Conservation (phyloP, 2,113 vertebrate genomes). For the Gallinago media region DNA sequence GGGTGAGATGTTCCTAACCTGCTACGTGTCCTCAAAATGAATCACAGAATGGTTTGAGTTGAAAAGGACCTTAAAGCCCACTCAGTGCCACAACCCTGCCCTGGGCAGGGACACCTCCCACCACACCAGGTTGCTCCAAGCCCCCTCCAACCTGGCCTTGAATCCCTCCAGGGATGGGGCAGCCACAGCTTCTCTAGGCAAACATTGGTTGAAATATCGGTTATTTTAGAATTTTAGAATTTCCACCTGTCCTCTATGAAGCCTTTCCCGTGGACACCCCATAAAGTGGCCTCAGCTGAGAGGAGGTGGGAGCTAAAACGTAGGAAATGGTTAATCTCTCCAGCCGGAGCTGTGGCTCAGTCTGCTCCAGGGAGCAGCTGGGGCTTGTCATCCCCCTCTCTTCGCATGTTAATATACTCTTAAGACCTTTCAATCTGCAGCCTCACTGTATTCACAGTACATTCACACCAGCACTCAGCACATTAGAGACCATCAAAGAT, state of each 20-base stretch:
- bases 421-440: background rate
- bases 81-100: background rate
- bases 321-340: background rate
- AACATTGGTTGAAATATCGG: background rate
- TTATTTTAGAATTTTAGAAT: background rate
- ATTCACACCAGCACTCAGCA: conserved; percentile 1
- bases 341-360: background rate
- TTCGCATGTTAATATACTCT: background rate
- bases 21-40: background rate
- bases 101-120: background rate
- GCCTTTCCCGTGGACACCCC: background rate
- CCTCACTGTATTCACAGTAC: background rate
- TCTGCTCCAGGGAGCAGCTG: conserved; percentile 37
- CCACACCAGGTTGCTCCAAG: background rate
- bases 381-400: background rate
- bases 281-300: background rate
- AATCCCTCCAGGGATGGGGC: background rate
- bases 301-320: background rate
- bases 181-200: background rate
- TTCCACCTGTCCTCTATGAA: background rate
- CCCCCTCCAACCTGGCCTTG: background rate
- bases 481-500: background rate
- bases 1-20: background rate
- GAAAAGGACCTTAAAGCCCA: background rate
- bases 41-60: background rate